A percentile compares a stretch with the other conserved stretches of the same genome.
Conservation (phyloP, 2,888 invertebrate species). For the Scaptomyza parva region DNA sequence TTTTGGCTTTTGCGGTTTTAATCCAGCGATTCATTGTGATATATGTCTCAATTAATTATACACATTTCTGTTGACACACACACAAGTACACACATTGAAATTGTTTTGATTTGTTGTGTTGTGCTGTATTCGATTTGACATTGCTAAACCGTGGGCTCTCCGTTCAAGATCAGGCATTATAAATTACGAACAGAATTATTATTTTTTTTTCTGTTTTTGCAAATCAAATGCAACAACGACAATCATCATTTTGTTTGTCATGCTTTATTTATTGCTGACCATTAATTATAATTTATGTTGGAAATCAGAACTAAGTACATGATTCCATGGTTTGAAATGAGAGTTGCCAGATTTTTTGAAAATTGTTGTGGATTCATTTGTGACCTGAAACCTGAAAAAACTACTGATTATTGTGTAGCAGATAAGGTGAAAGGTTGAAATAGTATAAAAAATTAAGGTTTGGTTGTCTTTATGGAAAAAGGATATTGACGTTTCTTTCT, state of each 20-base stretch:
- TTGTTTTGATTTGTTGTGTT: conserved; percentile 14
- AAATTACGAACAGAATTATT: conserved; percentile 14
- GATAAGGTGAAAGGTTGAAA: too few species aligned
- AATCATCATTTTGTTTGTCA: background rate
- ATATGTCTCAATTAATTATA: conserved; percentile 75
- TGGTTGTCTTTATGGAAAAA: too few species aligned
- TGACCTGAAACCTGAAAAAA: background rate
- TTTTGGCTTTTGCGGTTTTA: conserved; percentile 32
- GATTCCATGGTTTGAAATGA: background rate
- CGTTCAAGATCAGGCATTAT: background rate
- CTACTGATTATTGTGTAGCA: background rate
- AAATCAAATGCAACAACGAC: conserved; percentile 9
- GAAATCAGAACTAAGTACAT: background rate
- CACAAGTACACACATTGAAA: conserved; percentile 7
- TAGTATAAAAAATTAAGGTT: too few species aligned
- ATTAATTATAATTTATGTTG: conserved; percentile 24
- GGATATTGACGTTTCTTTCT: too few species aligned
- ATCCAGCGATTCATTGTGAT: conserved; percentile 33
- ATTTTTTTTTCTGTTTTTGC: background rate
- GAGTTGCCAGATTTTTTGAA: background rate
- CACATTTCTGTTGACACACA: conserved; percentile 44
- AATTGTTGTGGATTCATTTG: background rate
- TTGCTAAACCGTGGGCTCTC: background rate
- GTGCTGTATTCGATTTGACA: conserved; percentile 5
- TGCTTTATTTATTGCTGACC: conserved; percentile 26